Evolutionary conservation across 2,113 vertebrate genomes (phyloP), one percentile per base, ranked within the genome.

Genomic region (Epinephelus lanceolatus): DNA sequence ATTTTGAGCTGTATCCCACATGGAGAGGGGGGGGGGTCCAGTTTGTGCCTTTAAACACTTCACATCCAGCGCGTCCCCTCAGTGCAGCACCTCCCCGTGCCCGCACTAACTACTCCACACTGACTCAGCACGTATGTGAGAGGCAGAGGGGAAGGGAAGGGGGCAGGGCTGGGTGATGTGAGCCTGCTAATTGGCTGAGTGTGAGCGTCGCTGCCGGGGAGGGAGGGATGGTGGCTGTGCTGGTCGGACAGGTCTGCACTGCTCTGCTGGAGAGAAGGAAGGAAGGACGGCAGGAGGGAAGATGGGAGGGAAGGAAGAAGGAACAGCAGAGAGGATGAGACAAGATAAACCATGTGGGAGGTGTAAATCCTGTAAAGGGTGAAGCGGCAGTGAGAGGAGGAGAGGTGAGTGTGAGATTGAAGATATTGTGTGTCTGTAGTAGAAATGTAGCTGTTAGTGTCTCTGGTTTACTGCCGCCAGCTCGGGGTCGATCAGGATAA

Each of bases 61-160:
- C 11, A 17, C 19, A 4, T 68, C 14, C 4, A 33, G 51, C 72
- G 70, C 30, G 17, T 40, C 59, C 63, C 75, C 82, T 79, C 71
- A 79, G 53, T 8, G 10, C 74, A 17, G 71, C 84, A 65, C 83
- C 74, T 80, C 47, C 83, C 87, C 72, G 53, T 25, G 21, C 65
- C 72, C 49, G 8, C 25, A 37, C 85, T 56, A 67, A 85, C 19
- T 71, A 53, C 81, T 88, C 86, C 82, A 80, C 83, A 85, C 92
- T 93, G 92, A 92, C 91, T 93, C 92, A 93, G 91, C 91, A 93
- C 81, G 87, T 80, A 80, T 89, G 91, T 85, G 85, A 80, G 18
- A 88, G 72, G 91, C 78, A 70, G 79, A 73, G 75, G 72, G 75
- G 76, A 63, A 21, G 74, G 83, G 71, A 76, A 51, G 76, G 68